These are phyloP conservation scores for Pyrgilauda ruficollis DNA, from an alignment of 2,113 vertebrate species.

Conservation along the genomic window DNA sequence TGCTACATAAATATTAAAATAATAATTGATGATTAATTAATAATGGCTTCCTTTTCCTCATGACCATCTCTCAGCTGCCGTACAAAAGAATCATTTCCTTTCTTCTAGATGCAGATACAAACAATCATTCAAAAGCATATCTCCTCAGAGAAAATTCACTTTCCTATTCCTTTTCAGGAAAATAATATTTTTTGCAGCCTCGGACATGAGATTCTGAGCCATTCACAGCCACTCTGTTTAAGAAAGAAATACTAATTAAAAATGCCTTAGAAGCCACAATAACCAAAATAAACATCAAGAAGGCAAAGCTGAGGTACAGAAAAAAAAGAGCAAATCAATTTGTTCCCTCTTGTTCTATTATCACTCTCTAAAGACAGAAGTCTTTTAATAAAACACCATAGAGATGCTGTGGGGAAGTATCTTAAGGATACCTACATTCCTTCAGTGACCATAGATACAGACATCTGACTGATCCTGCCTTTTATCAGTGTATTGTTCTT, in stretches of 20 bases:
- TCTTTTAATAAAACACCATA: neutral
- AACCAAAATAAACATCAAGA: slow-evolving; percentile 23
- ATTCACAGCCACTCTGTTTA: neutral
- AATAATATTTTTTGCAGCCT: neutral
- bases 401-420: neutral
- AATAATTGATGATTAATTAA: slow-evolving; percentile 64
- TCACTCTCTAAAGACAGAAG: neutral
- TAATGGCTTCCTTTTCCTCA: slow-evolving; percentile 48
- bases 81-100: slow-evolving; percentile 10
- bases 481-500: neutral
- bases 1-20: slow-evolving; percentile 59
- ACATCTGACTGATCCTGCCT: neutral
- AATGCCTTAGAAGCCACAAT: slow-evolving; percentile 9
- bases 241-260: slow-evolving; percentile 18
- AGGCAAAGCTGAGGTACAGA: neutral
- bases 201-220: neutral
- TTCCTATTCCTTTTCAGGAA: neutral
- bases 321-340: neutral
- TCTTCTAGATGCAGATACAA: slow-evolving; percentile 30
- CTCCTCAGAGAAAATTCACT: slow-evolving; percentile 1
- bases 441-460: neutral
- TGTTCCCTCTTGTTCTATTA: neutral
- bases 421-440: neutral
- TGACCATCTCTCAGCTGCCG: slow-evolving; percentile 15
- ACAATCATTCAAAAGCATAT: slow-evolving; percentile 8